Evolutionary conservation across 2,797 vertebrate species (phyloP), one percentile per base, ranked within the genome.

Genomic region (Cheirogaleus major): DNA sequence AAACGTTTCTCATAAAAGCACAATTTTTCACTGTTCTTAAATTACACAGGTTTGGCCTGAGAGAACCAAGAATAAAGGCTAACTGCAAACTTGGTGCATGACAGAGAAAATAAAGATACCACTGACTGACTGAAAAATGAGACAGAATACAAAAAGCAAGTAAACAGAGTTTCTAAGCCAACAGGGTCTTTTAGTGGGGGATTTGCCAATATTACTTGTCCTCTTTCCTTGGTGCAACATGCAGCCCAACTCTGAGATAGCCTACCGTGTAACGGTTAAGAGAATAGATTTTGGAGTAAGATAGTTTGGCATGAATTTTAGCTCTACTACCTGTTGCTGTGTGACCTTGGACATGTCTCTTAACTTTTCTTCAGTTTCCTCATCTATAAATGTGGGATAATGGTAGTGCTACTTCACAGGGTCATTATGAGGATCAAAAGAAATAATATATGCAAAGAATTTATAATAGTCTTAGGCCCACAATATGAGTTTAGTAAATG

Each of bases 41-140:
- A 57, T 75, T 82, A 43, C 41, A 65, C 32, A 30, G 78, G 61
- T 65, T 57, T 63, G 76, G 75, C 95, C 81, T 52, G 43, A 93
- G 43, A 91, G 81, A 96, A 92, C 50, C 18, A 72, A 91, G 52
- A 89, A 76, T 87, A 48, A 48, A 90, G 96, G 82, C 87, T 94
- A 94, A 90, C 59, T 86, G 57, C 82, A 95, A 97, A 93, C 82
- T 65, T 57, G 25, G 48, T 84, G 57, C 67, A 38, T 89, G 91
- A 89, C 79, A 92, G 92, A 96, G 78, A 95, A 94, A 95, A 76
- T 87, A 85, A 95, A 96, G 81, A 88, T 80, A 89, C 88, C 93
- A 91, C 86, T 97, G 92, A 88, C 84, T 82, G 81, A 81, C 61
- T 96, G 73, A 89, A 79, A 35, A 81, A 38, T 45, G n/a, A 61